phyloP scores from a whole-genome alignment of 2,888 invertebrate species.

The Morpho deidamia region DNA sequence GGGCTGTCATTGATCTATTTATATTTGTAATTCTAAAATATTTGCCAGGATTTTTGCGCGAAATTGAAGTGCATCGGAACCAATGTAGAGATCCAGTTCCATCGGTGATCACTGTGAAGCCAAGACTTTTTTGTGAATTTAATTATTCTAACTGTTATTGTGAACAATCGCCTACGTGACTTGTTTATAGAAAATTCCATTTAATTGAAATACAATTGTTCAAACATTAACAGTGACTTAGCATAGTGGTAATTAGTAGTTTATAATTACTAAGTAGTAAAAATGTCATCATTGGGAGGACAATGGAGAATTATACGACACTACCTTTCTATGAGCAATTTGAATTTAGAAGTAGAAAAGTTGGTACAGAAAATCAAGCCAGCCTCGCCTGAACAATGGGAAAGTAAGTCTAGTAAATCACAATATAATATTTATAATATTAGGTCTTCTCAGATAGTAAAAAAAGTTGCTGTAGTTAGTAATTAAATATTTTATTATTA shows the following conservation, averaged over 20 bases:
- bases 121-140: conserved; percentile 16
- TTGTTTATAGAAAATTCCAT: conserved; percentile 7
- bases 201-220: neutral
- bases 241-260: neutral
- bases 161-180: conserved; percentile 25
- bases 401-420: conserved; percentile 45
- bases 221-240: neutral
- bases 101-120: conserved; percentile 20
- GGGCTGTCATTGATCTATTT: conserved; percentile 57
- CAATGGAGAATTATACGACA: conserved; percentile 67
- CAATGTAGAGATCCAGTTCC: conserved; percentile 12
- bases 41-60: conserved; percentile 31
- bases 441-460: no score
- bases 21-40: conserved; percentile 33
- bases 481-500: no score
- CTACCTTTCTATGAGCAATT: conserved; percentile 54
- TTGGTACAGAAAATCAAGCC: conserved; percentile 56
- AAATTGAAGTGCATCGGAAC: conserved; percentile 16
- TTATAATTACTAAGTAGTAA: conserved; percentile 12
- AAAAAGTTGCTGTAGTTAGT: no score
- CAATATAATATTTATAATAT: no score
- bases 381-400: conserved; percentile 59
- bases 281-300: conserved; percentile 62
- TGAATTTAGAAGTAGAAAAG: conserved; percentile 60
- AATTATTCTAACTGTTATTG: conserved; percentile 16